phyloP scores from a whole-genome alignment of 2,888 invertebrate species.

The Rhynchonema sp. region DNA sequence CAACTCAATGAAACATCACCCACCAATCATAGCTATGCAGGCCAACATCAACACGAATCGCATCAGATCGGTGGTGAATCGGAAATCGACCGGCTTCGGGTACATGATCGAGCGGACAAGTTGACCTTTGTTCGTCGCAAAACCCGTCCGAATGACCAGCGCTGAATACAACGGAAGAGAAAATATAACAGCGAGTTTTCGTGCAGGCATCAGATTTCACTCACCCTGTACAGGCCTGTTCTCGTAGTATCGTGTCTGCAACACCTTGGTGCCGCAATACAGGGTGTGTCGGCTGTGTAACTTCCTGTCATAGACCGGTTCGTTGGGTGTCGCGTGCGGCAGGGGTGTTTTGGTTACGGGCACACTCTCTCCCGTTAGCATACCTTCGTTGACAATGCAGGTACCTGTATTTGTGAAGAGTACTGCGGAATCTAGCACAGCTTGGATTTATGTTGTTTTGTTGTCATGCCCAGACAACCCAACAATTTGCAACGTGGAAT shows the following conservation, averaged over 20 bases:
- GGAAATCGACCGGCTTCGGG: slow-evolving; percentile 41
- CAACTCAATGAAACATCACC: too few species aligned
- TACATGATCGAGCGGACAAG: slow-evolving; percentile 40
- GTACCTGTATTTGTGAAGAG: slow-evolving; percentile 77
- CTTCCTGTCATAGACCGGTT: slow-evolving; percentile 44
- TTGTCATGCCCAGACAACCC: too few species aligned
- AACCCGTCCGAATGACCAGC: slow-evolving; percentile 54
- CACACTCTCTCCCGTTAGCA: slow-evolving; percentile 82
- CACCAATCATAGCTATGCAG: background rate
- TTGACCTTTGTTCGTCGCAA: slow-evolving; percentile 43
- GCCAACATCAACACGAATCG: slow-evolving; percentile 27
- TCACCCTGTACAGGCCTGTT: slow-evolving; percentile 17
- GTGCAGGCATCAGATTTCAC: too few species aligned
- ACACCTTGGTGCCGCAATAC: slow-evolving; percentile 67
- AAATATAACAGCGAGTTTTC: too few species aligned
- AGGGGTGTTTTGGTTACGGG: slow-evolving; percentile 63
- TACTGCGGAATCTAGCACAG: too few species aligned
- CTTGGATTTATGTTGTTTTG: too few species aligned
- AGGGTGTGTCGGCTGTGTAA: slow-evolving; percentile 61
- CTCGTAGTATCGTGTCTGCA: slow-evolving; percentile 51
- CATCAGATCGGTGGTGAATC: slow-evolving; percentile 43
- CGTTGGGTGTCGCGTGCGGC: slow-evolving; percentile 31
- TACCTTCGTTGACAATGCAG: slow-evolving; percentile 36
- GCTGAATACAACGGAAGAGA: too few species aligned
- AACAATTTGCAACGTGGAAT: too few species aligned